phyloP scores from a whole-genome alignment of 2,888 invertebrate species.

The Mactromeris polynyma region DNA sequence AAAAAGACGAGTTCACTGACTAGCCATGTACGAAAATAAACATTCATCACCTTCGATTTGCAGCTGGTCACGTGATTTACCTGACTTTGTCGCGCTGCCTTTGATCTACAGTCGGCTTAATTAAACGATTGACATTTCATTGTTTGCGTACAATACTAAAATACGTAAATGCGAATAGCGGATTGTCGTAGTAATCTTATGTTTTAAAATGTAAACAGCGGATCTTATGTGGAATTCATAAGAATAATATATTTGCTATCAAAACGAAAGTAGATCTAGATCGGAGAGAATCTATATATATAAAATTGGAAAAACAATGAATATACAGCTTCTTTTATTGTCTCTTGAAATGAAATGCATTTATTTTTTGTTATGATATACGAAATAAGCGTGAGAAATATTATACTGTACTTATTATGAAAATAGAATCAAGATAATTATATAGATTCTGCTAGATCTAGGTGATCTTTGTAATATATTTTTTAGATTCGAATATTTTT shows the following conservation, averaged over 20 bases:
- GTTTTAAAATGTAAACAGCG: not conserved
- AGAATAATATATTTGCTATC: not conserved
- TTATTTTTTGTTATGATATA: not conserved
- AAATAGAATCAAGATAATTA: not conserved
- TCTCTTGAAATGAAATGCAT: too few relatives aligned
- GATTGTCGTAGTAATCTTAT: not conserved
- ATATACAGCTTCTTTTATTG: too few relatives aligned
- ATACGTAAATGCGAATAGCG: not conserved
- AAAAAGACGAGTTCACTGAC: not conserved
- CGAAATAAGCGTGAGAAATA: not conserved
- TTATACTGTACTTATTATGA: not conserved
- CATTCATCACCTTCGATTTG: not conserved
- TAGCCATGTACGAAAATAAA: not conserved
- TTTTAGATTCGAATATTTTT: too few relatives aligned
- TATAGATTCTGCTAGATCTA: not conserved
- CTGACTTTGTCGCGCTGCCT: slow-evolving; percentile 26
- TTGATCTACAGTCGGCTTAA: slow-evolving; percentile 42
- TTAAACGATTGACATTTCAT: slow-evolving; percentile 35
- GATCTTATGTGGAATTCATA: not conserved
- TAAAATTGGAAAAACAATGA: too few relatives aligned
- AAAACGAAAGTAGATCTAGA: not conserved
- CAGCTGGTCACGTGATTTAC: slow-evolving; percentile 55
- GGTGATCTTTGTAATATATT: too few relatives aligned
- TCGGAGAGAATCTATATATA: not conserved
- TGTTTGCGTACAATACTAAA: slow-evolving; percentile 16